Evolutionary conservation across 2,888 invertebrate species (phyloP).

Genomic region (Lordiphosa andalusiaca): DNA sequence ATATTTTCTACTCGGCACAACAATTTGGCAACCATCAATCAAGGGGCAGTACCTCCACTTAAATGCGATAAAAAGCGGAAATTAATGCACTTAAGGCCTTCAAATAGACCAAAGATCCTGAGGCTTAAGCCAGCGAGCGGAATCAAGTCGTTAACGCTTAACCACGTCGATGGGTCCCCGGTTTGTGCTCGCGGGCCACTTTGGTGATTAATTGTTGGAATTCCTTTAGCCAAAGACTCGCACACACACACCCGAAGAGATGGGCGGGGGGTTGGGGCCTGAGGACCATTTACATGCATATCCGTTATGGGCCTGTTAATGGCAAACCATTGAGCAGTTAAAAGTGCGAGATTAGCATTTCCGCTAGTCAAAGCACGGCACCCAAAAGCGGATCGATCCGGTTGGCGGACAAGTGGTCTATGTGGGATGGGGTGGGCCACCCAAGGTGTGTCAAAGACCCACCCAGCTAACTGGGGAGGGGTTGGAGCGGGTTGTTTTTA

Average conservation of each 20-base stretch:
- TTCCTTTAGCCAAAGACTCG: slow-evolving; percentile 34
- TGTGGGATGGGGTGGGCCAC: too few species aligned
- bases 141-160: slow-evolving; percentile 43
- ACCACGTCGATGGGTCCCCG: slow-evolving; percentile 18
- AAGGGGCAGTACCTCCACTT: slow-evolving; percentile 48
- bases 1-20: slow-evolving; percentile 43
- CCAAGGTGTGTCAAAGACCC: too few species aligned
- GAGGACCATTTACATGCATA: slow-evolving; percentile 36
- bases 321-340: slow-evolving; percentile 66
- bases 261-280: not conserved
- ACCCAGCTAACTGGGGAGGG: too few species aligned
- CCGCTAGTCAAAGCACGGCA: slow-evolving; percentile 29
- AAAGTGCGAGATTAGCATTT: slow-evolving; percentile 64
- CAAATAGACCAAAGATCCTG: slow-evolving; percentile 31
- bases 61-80: slow-evolving; percentile 64
- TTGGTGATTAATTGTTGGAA: slow-evolving; percentile 73
- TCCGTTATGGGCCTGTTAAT: slow-evolving; percentile 70
- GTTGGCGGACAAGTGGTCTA: too few species aligned
- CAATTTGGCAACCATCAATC: slow-evolving; percentile 62
- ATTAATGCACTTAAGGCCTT: slow-evolving; percentile 72
- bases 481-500: too few species aligned
- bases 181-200: slow-evolving; percentile 56
- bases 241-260: slow-evolving; percentile 22
- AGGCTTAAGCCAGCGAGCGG: slow-evolving; percentile 24
- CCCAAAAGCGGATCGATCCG: not conserved